Evolutionary conservation across 2,888 invertebrate genomes (phyloP).

Genomic region (Thera obeliscata): DNA sequence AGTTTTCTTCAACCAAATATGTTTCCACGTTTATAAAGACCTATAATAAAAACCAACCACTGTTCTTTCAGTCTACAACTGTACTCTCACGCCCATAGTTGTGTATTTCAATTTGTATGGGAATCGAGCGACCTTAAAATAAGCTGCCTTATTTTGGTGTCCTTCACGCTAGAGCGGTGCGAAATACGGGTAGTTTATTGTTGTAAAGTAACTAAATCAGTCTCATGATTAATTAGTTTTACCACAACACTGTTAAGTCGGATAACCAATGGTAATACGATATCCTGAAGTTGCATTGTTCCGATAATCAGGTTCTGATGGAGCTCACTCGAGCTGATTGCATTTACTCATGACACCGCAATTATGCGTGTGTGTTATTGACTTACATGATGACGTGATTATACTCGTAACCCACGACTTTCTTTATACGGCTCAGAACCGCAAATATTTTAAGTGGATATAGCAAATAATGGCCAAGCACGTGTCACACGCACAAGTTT

Average conservation of each 20-base stretch:
- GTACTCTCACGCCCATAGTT: too few relatives aligned
- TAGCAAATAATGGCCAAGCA: neutral
- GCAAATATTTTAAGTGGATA: neutral
- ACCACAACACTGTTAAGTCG: neutral
- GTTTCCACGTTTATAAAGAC: too few relatives aligned
- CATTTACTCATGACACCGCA: slow-evolving; percentile 45
- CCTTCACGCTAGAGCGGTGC: too few relatives aligned
- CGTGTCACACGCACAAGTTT: too few relatives aligned
- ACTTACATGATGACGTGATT: slow-evolving; percentile 19
- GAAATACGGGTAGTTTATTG: too few relatives aligned
- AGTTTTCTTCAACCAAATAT: too few relatives aligned
- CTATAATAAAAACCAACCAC: too few relatives aligned
- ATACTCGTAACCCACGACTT: neutral
- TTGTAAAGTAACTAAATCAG: neutral
- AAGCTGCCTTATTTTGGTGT: too few relatives aligned
- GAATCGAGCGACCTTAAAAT: too few relatives aligned
- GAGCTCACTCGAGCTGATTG: slow-evolving; percentile 39
- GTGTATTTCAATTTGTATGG: too few relatives aligned
- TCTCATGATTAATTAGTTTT: neutral
- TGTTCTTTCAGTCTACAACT: too few relatives aligned
- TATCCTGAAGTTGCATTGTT: slow-evolving; percentile 45
- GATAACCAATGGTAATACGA: slow-evolving; percentile 17
- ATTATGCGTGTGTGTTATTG: slow-evolving; percentile 16
- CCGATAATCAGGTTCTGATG: slow-evolving; percentile 46
- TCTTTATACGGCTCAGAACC: neutral